Percentiles rank a stretch among this genome's conserved stretches.
These are phyloP conservation scores for Gymnocypris eckloni DNA, from an alignment of 2,797 vertebrate species.

Conservation along the genomic window DNA sequence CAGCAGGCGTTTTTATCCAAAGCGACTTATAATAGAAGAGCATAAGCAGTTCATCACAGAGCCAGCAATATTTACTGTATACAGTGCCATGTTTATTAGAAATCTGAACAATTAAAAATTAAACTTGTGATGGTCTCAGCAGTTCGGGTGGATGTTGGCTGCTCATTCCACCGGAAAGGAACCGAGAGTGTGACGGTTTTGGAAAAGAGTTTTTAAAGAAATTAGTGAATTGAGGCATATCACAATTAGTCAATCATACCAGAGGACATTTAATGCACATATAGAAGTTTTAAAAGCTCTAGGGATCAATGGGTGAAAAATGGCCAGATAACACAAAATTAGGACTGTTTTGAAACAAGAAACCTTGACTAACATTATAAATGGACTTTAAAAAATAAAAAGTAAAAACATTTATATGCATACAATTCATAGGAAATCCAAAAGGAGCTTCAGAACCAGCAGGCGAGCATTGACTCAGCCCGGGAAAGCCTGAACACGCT, in stretches of 20 bases:
- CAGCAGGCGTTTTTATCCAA: background rate
- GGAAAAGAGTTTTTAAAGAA: background rate
- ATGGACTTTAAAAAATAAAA: background rate
- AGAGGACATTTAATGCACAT: background rate
- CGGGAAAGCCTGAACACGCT: conserved; percentile 90
- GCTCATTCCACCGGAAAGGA: background rate
- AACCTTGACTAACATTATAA: background rate
- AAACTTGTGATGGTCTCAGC: background rate
- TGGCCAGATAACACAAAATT: background rate
- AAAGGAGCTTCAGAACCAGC: conserved; percentile 91
- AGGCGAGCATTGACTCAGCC: conserved; percentile 84
- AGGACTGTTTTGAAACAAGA: background rate
- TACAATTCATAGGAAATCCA: conserved; percentile 84
- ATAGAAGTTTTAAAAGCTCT: background rate
- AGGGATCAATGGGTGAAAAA: background rate
- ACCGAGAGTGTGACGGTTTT: background rate
- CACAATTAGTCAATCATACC: background rate
- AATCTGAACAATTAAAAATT: background rate
- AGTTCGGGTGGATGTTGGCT: background rate
- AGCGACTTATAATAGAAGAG: background rate
- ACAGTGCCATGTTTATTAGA: background rate
- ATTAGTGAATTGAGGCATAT: background rate
- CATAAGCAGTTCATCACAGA: background rate
- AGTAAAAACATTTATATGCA: background rate
- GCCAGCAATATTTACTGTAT: background rate